phyloP scores from a whole-genome alignment of 2,113 vertebrate genomes.

The Cynocephalus volans region DNA sequence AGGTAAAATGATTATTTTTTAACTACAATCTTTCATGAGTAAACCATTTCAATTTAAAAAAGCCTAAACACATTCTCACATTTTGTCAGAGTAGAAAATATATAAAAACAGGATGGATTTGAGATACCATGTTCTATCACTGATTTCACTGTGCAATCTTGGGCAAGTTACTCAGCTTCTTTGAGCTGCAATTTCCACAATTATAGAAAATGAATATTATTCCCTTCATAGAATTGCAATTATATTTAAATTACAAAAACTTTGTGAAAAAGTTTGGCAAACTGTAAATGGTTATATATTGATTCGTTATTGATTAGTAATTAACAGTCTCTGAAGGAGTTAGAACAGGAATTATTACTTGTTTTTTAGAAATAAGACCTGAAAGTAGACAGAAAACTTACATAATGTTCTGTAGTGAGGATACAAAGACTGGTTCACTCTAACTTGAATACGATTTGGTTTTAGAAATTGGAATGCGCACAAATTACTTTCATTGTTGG shows the following conservation, averaged over 20 bases:
- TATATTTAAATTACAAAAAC: neutral
- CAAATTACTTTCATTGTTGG: neutral
- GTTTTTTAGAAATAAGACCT: neutral
- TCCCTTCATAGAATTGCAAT: neutral
- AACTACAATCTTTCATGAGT: neutral
- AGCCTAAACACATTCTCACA: neutral
- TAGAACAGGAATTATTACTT: neutral
- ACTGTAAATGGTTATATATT: neutral
- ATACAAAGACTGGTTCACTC: neutral
- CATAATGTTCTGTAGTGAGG: neutral
- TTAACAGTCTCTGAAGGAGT: neutral
- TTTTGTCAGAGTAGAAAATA: neutral
- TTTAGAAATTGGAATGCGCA: neutral
- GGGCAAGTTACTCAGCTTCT: neutral
- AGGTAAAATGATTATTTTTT: neutral
- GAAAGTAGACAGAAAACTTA: neutral
- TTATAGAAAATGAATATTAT: neutral
- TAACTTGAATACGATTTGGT: neutral
- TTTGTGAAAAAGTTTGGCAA: neutral
- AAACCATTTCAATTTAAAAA: neutral
- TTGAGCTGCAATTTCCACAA: neutral
- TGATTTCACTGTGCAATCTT: neutral
- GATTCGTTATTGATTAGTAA: neutral
- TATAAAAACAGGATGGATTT: neutral
- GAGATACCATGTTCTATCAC: neutral